Evolutionary conservation across 2,888 invertebrate species (phyloP).

Genomic region (Diplazon laetatorius): DNA sequence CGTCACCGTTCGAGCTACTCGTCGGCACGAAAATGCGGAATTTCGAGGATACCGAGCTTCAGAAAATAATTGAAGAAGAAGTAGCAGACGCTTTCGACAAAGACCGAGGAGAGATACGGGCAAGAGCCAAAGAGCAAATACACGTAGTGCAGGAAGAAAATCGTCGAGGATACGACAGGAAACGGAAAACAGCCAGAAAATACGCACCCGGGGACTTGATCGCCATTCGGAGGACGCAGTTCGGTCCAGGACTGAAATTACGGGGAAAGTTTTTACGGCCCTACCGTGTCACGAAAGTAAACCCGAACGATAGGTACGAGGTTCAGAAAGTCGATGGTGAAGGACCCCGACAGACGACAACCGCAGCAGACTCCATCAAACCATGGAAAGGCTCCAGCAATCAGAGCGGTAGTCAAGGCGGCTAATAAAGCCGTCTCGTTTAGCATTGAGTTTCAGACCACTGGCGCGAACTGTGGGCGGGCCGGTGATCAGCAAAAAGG

Average conservation of each 20-base stretch:
- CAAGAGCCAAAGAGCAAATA: conserved; percentile 49
- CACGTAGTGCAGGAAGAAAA: conserved; percentile 58
- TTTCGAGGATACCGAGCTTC: conserved; percentile 45
- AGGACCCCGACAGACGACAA: conserved; percentile 23
- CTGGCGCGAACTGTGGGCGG: no score
- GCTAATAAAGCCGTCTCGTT: no score
- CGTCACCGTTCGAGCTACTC: conserved; percentile 46
- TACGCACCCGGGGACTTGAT: conserved; percentile 68
- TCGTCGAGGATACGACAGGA: conserved; percentile 40
- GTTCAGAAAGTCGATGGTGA: conserved; percentile 36
- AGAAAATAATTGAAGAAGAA: conserved; percentile 62
- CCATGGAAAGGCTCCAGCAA: not conserved
- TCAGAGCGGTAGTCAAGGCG: not conserved
- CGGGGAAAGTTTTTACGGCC: conserved; percentile 68
- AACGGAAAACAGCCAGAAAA: conserved; percentile 49
- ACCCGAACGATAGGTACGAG: conserved; percentile 33
- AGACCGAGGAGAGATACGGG: conserved; percentile 12
- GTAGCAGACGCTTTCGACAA: not conserved
- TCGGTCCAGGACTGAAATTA: conserved; percentile 74
- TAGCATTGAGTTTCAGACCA: no score
- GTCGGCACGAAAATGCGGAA: conserved; percentile 38
- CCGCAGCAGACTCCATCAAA: conserved; percentile 47
- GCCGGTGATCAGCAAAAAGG: no score
- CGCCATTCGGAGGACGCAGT: conserved; percentile 76
- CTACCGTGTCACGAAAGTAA: conserved; percentile 65